These are phyloP conservation scores for Ceyx melanurus DNA, from an alignment of 2,113 vertebrate species.

Conservation along the genomic window DNA sequence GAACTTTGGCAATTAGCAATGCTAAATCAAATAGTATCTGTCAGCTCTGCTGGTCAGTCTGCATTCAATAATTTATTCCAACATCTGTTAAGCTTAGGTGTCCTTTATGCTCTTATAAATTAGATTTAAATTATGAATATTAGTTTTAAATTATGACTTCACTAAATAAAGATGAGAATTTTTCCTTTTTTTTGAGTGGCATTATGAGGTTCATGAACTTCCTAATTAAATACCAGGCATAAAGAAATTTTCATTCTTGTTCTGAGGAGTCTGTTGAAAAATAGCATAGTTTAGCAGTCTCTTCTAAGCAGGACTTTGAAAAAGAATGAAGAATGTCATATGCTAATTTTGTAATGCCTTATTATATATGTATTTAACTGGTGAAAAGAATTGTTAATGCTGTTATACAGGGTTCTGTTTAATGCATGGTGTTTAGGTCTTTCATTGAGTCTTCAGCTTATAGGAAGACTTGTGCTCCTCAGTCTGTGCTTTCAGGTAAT, in stretches of 20 bases:
- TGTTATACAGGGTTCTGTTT: background rate
- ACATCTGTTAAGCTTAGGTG: background rate
- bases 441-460: background rate
- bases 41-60: background rate
- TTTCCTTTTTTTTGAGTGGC: slow-evolving; percentile 54
- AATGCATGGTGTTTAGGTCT: background rate
- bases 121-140: slow-evolving; percentile 40
- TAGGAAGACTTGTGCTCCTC: background rate
- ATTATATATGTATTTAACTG: background rate
- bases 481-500: accelerated
- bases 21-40: background rate
- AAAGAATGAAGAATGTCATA: background rate
- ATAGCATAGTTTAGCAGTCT: background rate
- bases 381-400: background rate
- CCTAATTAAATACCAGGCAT: slow-evolving; percentile 53
- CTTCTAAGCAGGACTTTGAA: slow-evolving; percentile 2
- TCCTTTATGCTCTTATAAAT: slow-evolving; percentile 43
- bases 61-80: background rate
- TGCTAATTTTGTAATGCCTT: background rate
- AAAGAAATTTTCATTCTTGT: slow-evolving; percentile 45
- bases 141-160: slow-evolving; percentile 38
- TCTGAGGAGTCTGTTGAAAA: slow-evolving; percentile 33
- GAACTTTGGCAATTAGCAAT: background rate
- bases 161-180: slow-evolving; percentile 47
- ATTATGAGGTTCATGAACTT: slow-evolving; percentile 55